Percentiles rank a stretch among this genome's conserved stretches.
Evolutionary conservation across 92 coral and sea anemone genomes (phyloP).

Genomic region (Paramuricea clavata): DNA sequence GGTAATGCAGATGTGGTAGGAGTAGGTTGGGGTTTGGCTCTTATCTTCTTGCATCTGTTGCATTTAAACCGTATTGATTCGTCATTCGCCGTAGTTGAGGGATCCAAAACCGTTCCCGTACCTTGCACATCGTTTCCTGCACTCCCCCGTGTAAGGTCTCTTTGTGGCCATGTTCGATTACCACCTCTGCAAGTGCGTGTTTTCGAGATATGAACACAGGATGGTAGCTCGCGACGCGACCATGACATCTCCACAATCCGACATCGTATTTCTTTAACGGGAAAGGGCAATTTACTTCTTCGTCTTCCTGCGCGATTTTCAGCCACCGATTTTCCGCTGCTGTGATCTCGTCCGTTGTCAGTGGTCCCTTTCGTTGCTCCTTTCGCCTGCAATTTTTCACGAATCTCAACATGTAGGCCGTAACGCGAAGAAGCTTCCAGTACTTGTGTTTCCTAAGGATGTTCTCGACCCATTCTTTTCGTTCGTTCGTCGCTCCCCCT

Average conservation of each 20-base stretch:
- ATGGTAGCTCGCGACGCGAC: conserved; percentile 48
- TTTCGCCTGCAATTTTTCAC: conserved; percentile 58
- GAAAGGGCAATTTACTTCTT: not conserved
- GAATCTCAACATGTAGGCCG: conserved; percentile 64
- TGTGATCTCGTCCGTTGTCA: conserved; percentile 49
- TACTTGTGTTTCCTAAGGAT: conserved; percentile 55
- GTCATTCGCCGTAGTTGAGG: not conserved
- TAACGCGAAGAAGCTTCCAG: conserved; percentile 64
- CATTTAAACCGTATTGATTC: not conserved
- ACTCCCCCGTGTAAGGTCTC: conserved; percentile 29
- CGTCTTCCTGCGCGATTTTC: conserved; percentile 25
- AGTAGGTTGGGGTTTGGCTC: not conserved
- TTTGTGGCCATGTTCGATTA: not conserved
- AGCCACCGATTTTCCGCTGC: conserved; percentile 61
- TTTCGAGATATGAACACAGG: not conserved
- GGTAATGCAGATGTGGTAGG: conserved; percentile 19
- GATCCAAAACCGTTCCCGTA: not conserved
- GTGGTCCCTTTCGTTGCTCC: conserved; percentile 3
- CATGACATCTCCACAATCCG: conserved; percentile 46
- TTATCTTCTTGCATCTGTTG: not conserved
- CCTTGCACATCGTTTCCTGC: conserved; percentile 1
- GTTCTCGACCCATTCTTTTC: conserved; percentile 51
- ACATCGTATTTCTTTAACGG: conserved; percentile 48
- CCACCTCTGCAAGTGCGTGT: not conserved
- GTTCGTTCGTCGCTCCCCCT: not conserved